phyloP scores from a whole-genome alignment of 2,797 vertebrate species.

The Xerus rutilus region DNA sequence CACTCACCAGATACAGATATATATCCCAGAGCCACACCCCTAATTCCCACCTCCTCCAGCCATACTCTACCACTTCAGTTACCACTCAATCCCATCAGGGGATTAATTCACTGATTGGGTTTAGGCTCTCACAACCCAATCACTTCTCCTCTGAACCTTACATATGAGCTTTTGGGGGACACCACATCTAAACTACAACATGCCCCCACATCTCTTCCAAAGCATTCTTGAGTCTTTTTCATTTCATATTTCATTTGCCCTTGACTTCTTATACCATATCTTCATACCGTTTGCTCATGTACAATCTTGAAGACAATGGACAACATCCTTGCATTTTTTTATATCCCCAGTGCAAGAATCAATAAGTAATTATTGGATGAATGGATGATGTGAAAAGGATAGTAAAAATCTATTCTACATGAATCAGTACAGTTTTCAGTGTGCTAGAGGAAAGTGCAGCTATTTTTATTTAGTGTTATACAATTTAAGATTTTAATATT shows the following conservation, averaged over 20 bases:
- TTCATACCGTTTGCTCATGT: not conserved
- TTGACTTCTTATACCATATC: not conserved
- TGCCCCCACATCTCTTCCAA: not conserved
- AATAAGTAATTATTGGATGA: conserved; percentile 7
- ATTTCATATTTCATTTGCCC: not conserved
- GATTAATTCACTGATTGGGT: too few species aligned
- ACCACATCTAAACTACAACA: too few species aligned
- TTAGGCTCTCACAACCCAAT: too few species aligned
- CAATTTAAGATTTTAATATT: not conserved
- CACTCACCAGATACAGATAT: too few species aligned
- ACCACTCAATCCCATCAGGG: too few species aligned
- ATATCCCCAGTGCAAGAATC: not conserved
- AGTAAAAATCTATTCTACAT: not conserved
- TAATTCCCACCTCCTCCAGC: too few species aligned
- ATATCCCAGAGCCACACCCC: too few species aligned
- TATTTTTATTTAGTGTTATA: conserved; percentile 18
- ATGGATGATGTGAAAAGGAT: not conserved
- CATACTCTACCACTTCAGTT: too few species aligned
- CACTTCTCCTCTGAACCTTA: too few species aligned
- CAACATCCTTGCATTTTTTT: not conserved
- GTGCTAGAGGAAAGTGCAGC: not conserved
- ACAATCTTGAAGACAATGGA: not conserved
- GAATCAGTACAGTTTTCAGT: not conserved
- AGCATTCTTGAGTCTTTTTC: not conserved
- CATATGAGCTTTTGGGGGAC: too few species aligned